These are phyloP conservation scores for Urocitellus parryii DNA, from an alignment of 2,113 vertebrate species.

Conservation along the genomic window DNA sequence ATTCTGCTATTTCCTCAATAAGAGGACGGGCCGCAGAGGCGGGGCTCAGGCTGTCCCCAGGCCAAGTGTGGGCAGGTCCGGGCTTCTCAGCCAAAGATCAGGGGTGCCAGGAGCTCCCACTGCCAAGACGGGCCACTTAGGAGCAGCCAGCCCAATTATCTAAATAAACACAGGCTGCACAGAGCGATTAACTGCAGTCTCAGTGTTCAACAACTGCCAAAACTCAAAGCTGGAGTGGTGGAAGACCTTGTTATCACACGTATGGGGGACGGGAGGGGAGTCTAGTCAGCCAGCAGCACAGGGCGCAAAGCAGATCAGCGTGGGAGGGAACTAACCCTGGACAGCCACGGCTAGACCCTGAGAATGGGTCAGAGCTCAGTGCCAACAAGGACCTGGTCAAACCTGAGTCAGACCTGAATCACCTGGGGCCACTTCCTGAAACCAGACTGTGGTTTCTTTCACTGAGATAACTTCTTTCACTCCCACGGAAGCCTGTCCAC, in stretches of 20 bases:
- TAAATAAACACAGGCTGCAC: constrained; percentile 65
- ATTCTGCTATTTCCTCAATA: constrained; percentile 67
- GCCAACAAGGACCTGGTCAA: constrained; percentile 40
- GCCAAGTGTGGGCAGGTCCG: constrained; percentile 74
- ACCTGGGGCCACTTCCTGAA: constrained; percentile 25
- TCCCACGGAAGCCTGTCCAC: not conserved
- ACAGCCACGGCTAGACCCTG: not conserved
- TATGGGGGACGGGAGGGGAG: constrained; percentile 38
- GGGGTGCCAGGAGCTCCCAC: constrained; percentile 68
- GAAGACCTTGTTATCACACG: constrained; percentile 65
- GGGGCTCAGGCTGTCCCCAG: constrained; percentile 52
- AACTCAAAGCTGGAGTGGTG: constrained; percentile 68
- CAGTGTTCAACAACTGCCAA: constrained; percentile 63
- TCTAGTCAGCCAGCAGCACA: constrained; percentile 2
- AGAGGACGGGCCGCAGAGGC: constrained; percentile 46
- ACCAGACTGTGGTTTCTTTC: constrained; percentile 1
- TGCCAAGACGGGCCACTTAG: constrained; percentile 63
- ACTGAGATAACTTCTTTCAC: constrained; percentile 52
- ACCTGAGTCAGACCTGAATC: constrained; percentile 44
- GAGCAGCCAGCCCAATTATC: constrained; percentile 74
- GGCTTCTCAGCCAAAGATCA: constrained; percentile 65
- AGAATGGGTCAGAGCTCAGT: not conserved
- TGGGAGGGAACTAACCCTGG: constrained; percentile 33
- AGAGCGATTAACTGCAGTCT: constrained; percentile 71
- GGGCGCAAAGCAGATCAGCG: not conserved